A percentile compares a stretch with the other conserved stretches of the same genome.
Evolutionary conservation across 92 coral and sea anemone genomes (phyloP).

Genomic region (Paragorgia papillata): DNA sequence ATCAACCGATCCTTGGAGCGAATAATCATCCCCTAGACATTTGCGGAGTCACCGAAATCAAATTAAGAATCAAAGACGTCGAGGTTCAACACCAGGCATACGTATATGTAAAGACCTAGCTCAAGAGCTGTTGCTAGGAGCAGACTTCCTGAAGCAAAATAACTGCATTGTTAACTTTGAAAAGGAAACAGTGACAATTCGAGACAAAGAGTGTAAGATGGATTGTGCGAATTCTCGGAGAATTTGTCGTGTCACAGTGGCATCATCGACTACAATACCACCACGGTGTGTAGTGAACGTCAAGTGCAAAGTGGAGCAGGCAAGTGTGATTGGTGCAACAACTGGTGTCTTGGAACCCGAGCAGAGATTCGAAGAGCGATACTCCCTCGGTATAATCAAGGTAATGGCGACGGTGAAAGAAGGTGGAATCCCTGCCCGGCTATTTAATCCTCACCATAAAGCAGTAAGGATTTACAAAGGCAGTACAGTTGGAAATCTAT

Average conservation of each 20-base stretch:
- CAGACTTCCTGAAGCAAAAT: constrained; percentile 8
- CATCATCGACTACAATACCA: constrained; percentile 4
- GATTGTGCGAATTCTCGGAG: neutral
- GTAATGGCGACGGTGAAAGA: neutral
- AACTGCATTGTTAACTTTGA: constrained; percentile 2
- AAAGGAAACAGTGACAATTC: constrained; percentile 2
- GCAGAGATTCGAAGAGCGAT: neutral
- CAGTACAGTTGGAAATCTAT: constrained; percentile 5
- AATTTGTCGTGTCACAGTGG: constrained; percentile 5
- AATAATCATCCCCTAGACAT: constrained; percentile 5
- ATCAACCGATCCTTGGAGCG: constrained; percentile 10
- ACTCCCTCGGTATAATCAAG: constrained; percentile 17
- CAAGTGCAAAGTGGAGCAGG: neutral
- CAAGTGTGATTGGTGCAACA: constrained; percentile 1
- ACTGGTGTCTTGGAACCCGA: constrained; percentile 16
- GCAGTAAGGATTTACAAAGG: neutral
- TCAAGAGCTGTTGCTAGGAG: constrained; percentile 25
- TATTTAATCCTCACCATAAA: constrained; percentile 7
- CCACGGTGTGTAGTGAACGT: constrained; percentile 17
- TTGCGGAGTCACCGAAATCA: constrained; percentile 1
- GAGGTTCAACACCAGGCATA: neutral
- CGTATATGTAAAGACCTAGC: constrained; percentile 3
- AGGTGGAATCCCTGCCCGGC: constrained; percentile 5
- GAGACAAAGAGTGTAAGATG: constrained; percentile 1
- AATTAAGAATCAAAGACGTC: neutral